Percentiles rank a stretch among this genome's conserved stretches.
Evolutionary conservation across 2,113 vertebrate genomes (phyloP).

Genomic region (Pachycephala philippinensis): DNA sequence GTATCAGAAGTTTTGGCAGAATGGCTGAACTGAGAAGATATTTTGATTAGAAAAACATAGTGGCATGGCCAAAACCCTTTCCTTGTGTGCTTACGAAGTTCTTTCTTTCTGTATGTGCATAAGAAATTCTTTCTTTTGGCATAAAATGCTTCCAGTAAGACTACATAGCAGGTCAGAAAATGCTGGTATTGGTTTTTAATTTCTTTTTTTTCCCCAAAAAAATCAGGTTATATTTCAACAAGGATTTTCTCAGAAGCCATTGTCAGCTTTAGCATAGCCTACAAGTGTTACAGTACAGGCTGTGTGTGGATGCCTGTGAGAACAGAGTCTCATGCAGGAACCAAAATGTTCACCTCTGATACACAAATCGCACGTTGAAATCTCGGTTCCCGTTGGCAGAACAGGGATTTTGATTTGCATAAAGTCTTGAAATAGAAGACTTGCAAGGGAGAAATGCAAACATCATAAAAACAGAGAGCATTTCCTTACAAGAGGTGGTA

Average conservation of each 20-base stretch:
- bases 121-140: neutral
- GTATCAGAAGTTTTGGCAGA: neutral
- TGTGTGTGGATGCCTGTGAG: neutral
- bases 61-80: neutral
- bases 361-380: neutral
- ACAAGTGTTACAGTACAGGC: neutral
- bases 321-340: neutral
- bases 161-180: neutral
- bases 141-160: neutral
- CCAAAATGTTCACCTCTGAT: neutral
- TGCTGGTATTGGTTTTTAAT: fast-evolving
- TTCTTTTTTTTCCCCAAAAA: fast-evolving
- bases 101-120: neutral
- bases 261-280: neutral
- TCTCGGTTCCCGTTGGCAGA: neutral
- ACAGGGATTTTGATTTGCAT: neutral
- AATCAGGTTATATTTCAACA: neutral
- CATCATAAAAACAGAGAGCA: neutral
- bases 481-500: neutral
- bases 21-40: neutral
- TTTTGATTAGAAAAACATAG: neutral
- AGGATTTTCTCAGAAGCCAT: neutral
- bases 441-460: neutral
- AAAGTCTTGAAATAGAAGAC: neutral
- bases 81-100: neutral